phyloP scores from a whole-genome alignment of 2,797 vertebrate genomes.

The Iguana delicatissima region DNA sequence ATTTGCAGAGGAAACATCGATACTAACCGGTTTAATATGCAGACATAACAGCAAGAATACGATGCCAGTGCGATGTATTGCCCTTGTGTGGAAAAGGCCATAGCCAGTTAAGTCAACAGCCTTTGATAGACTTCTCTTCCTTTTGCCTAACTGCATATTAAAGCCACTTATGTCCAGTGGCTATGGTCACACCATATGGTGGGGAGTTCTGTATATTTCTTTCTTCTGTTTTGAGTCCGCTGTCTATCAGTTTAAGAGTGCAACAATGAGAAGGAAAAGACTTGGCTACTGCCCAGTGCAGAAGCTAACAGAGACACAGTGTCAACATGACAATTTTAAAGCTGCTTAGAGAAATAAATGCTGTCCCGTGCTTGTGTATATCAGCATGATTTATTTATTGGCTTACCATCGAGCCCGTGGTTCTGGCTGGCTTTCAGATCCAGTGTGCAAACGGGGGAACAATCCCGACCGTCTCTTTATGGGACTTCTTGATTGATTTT shows the following conservation, averaged over 20 bases:
- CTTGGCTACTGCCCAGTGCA: background rate
- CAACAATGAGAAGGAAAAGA: background rate
- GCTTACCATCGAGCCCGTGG: conserved; percentile 86
- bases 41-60: no score
- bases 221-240: background rate
- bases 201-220: background rate
- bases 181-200: background rate
- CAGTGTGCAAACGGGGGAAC: conserved; percentile 93
- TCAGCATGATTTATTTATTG: background rate
- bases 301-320: background rate
- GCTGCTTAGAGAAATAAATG: background rate
- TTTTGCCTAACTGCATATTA: background rate
- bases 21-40: no score
- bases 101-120: background rate
- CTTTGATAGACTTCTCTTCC: background rate
- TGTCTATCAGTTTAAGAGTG: background rate
- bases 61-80: no score
- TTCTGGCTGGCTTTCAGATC: conserved; percentile 87
- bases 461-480: conserved; percentile 95
- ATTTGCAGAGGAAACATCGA: no score
- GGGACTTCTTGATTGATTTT: conserved; percentile 94
- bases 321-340: background rate
- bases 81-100: no score
- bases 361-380: no score
- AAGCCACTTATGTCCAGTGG: background rate